phyloP scores from a whole-genome alignment of 2,113 vertebrate genomes.

The Melierax canorus region DNA sequence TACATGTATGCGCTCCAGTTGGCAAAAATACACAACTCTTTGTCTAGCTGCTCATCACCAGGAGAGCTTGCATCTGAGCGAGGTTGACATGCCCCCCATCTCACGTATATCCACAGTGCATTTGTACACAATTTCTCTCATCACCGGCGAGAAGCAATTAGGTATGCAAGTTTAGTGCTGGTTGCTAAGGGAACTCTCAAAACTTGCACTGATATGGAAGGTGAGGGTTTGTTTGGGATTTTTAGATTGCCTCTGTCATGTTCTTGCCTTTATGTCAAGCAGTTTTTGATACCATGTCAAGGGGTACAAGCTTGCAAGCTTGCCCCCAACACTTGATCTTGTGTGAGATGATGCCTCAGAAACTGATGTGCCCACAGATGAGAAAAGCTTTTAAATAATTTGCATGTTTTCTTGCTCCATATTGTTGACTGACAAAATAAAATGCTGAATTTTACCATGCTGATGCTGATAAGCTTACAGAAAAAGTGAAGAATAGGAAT shows the following conservation, averaged over 20 bases:
- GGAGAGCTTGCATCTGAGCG: neutral
- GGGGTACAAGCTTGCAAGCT: neutral
- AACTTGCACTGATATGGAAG: neutral
- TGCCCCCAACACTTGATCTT: neutral
- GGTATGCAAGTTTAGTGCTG: neutral
- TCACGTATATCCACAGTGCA: neutral
- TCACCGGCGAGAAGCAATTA: neutral
- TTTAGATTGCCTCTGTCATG: neutral
- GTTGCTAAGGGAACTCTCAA: neutral
- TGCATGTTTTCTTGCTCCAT: neutral
- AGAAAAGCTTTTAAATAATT: neutral
- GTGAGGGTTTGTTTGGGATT: neutral
- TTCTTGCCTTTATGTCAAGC: neutral
- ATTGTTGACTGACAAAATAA: neutral
- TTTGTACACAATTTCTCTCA: neutral
- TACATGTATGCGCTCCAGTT: accelerated
- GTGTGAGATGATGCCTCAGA: neutral
- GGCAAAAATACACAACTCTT: neutral
- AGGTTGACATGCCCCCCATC: accelerated
- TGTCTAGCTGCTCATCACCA: neutral
- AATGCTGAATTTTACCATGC: neutral
- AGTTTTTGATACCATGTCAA: neutral
- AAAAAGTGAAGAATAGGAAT: neutral
- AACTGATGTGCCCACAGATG: neutral
- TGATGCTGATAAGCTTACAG: neutral